Conservation (phyloP, 2,113 vertebrate species). For the Ciconia maguari region DNA sequence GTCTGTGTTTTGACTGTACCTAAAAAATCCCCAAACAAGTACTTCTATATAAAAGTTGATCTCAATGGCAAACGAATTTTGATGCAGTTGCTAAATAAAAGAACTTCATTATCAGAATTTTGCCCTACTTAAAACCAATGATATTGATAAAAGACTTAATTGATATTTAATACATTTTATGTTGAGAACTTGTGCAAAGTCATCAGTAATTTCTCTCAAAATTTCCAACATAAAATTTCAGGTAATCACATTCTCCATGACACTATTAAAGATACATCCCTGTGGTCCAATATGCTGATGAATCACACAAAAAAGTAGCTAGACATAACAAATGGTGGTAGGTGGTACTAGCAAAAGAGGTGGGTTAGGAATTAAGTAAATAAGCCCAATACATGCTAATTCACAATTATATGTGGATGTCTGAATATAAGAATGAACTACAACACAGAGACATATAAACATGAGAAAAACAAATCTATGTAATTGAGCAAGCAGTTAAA, state of each 20-base stretch:
- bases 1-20: neutral
- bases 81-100: neutral
- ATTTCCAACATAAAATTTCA: neutral
- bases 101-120: neutral
- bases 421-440: neutral
- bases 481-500: neutral
- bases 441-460: neutral
- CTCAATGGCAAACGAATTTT: neutral
- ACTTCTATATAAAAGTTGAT: neutral
- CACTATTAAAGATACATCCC: neutral
- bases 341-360: fast-evolving
- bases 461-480: neutral
- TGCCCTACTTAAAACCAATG: neutral
- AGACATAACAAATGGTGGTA: neutral
- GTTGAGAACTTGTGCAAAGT: neutral
- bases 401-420: neutral
- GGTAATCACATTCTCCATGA: neutral
- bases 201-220: neutral
- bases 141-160: neutral
- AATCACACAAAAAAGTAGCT: neutral
- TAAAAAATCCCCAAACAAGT: neutral
- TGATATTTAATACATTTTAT: neutral
- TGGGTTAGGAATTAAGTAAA: neutral
- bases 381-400: neutral
- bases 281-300: neutral